Conservation (phyloP, 1,140 invertebrate genomes). For the Tribolium madens region DNA sequence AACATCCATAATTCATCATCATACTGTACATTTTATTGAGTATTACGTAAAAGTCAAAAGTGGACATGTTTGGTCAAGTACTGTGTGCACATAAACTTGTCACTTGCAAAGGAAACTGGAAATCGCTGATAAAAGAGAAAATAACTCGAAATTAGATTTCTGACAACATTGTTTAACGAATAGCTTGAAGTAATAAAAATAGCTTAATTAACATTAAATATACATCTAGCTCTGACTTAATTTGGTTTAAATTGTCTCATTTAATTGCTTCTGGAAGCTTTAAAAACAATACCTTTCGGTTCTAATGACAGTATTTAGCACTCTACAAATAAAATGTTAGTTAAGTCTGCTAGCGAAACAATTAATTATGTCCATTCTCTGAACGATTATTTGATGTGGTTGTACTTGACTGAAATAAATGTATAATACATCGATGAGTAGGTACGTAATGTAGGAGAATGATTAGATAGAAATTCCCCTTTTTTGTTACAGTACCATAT, state of each 20-base stretch:
- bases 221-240: background rate
- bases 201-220: conserved; percentile 22
- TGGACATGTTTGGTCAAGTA: background rate
- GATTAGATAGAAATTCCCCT: too few species aligned
- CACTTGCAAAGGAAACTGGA: background rate
- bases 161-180: background rate
- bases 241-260: conserved; percentile 4
- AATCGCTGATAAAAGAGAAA: conserved; percentile 17
- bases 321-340: background rate
- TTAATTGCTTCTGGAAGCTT: background rate
- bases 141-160: conserved; percentile 9
- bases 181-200: background rate
- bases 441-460: too few species aligned
- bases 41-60: background rate
- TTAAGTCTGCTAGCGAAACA: background rate
- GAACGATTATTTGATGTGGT: too few species aligned
- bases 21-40: background rate
- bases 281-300: conserved; percentile 8
- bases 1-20: conserved; percentile 12
- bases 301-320: background rate
- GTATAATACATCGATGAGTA: too few species aligned
- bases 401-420: too few species aligned
- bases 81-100: background rate
- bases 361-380: background rate
- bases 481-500: too few species aligned